Base-by-base conservation (phyloP, 1,140 invertebrate species). In the Andrena cerasifolii region DNA sequence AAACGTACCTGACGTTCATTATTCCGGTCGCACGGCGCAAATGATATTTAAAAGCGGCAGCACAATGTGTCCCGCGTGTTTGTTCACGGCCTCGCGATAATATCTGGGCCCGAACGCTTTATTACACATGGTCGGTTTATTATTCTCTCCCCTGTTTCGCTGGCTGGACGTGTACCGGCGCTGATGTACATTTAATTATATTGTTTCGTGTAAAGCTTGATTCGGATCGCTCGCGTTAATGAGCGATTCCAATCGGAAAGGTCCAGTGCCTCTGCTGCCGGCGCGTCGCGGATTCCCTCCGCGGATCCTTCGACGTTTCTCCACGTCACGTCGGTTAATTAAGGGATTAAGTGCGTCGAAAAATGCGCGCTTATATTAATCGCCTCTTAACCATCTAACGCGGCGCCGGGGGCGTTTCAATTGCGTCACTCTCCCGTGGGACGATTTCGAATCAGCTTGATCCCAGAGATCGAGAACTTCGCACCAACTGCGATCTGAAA, bases 121-220 rank as follows among this genome's bases (percentile, higher is more conserved):
- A 74, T 74, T 74, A 74, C 31, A 53, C 14, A 43, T 40, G 26
- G 54, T 43, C 54, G 61, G 58, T 76, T 76, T 76, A 66, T 68
- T 68, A 67, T 68, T 67, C 73, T 59, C 40, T 47, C 51, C 16
- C 26, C 24, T 47, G 53, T 40, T 40, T 49, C 63, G 51, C 31
- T 28, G 45, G 26, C 26, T 45, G 40, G 16, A 72, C 58, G 45
- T 28, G 61, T 49, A 71, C 36, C 68, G 49, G 16, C 47, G 47
- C 63, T 74, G 71, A 74, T 74, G 71, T 24, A 36, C 33, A 65
- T 74, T 74, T 74, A 74, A 74, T 74, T 74, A 74, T 65, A 74
- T 54, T 40, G 59, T 74, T 66, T 76, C 73, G 73, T 43, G 63
- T 31, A 76, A 67, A 67, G 51, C 43, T 45, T 49, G 31, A 68